Percentiles rank a stretch among this genome's conserved stretches.
phyloP scores from a whole-genome alignment of 2,888 invertebrate species.

The Meloe dianella region DNA sequence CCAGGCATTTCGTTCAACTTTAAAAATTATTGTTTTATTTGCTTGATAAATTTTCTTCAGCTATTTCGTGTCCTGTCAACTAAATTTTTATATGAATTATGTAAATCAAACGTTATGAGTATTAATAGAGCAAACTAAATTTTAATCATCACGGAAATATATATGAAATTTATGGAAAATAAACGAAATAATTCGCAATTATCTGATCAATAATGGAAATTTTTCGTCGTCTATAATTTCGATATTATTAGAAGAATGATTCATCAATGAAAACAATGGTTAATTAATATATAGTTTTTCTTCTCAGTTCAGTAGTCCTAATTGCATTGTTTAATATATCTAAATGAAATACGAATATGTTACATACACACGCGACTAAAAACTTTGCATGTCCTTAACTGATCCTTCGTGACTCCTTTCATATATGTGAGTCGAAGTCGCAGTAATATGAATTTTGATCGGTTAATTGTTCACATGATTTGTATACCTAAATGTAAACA shows the following conservation, averaged over 20 bases:
- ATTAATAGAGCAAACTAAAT: background rate
- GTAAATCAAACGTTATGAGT: slow-evolving; percentile 21
- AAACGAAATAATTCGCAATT: background rate
- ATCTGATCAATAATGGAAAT: background rate
- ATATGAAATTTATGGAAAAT: background rate
- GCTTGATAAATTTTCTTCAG: slow-evolving; percentile 38
- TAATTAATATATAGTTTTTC: background rate
- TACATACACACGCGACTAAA: slow-evolving; percentile 54
- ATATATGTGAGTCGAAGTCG: slow-evolving; percentile 43
- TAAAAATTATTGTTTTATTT: slow-evolving; percentile 15
- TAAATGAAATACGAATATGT: slow-evolving; percentile 44
- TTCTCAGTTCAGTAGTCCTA: background rate
- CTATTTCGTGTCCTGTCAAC: slow-evolving; percentile 37
- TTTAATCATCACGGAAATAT: slow-evolving; percentile 8
- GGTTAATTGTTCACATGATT: slow-evolving; percentile 54
- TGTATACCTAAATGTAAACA: slow-evolving; percentile 29
- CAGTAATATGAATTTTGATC: slow-evolving; percentile 52
- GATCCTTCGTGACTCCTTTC: slow-evolving; percentile 47
- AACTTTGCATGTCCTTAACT: slow-evolving; percentile 43
- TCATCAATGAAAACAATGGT: background rate
- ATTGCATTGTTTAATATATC: slow-evolving; percentile 2
- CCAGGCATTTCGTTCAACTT: background rate
- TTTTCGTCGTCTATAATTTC: background rate
- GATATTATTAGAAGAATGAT: background rate
- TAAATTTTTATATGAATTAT: slow-evolving; percentile 26